phyloP scores from a whole-genome alignment of 2,113 vertebrate genomes.

The Elachura formosa region DNA sequence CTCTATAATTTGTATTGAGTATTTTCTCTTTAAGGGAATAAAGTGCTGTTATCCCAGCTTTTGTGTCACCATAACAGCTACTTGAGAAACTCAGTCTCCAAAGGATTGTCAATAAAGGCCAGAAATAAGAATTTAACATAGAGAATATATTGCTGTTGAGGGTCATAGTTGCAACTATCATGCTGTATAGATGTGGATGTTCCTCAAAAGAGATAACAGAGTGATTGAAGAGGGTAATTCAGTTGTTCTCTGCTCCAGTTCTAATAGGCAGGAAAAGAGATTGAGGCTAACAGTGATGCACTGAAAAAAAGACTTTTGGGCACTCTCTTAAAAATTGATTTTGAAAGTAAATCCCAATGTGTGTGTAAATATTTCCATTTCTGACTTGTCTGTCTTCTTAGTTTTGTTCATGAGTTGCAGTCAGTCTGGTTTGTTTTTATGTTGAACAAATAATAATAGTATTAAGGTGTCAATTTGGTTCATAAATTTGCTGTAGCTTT shows the following conservation, averaged over 20 bases:
- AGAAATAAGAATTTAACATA: constrained; percentile 32
- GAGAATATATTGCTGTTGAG: background rate
- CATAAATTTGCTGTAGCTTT: background rate
- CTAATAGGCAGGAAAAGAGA: background rate
- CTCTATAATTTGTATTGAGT: background rate
- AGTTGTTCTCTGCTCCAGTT: background rate
- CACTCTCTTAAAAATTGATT: constrained; percentile 7
- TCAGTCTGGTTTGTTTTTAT: background rate
- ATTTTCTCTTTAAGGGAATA: background rate
- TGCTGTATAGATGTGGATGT: background rate
- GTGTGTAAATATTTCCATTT: background rate
- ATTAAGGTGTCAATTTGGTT: background rate
- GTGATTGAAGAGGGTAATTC: constrained; percentile 2
- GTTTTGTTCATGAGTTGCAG: background rate
- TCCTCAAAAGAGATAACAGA: background rate
- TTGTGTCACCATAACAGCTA: background rate
- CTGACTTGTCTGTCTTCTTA: background rate
- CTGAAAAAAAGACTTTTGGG: background rate
- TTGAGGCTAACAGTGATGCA: background rate
- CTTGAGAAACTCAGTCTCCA: background rate
- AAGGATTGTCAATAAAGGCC: background rate
- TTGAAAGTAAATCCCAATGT: background rate
- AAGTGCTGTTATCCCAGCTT: background rate
- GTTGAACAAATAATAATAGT: background rate
- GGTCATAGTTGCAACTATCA: background rate